A percentile compares a stretch with the other conserved stretches of the same genome.
Conservation (phyloP, 2,113 vertebrate species). For the Benitochromis conjunctus region DNA sequence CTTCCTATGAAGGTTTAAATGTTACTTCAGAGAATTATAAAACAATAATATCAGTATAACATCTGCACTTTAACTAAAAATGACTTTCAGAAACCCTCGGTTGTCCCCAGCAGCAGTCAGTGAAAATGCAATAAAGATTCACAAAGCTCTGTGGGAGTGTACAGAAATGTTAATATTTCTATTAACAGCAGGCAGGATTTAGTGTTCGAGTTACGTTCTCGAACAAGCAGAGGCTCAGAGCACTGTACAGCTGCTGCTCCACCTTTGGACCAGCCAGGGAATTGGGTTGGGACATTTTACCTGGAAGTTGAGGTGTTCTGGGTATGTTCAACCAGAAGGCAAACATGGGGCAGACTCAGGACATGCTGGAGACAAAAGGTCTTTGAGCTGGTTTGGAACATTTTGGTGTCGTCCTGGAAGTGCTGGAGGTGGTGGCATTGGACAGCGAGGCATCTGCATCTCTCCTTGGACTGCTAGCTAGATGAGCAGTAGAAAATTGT, state of each 20-base stretch:
- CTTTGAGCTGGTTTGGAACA: not conserved
- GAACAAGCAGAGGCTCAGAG: not conserved
- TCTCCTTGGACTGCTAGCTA: not conserved
- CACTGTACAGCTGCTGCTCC: not conserved
- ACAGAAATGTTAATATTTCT: not conserved
- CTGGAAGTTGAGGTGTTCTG: not conserved
- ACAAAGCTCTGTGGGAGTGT: not conserved
- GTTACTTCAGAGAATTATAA: not conserved
- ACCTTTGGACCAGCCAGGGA: no score
- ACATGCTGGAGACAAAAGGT: fast-evolving
- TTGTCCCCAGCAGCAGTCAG: not conserved
- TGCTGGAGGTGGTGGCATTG: not conserved
- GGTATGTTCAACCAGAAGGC: not conserved
- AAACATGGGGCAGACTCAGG: not conserved
- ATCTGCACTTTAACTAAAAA: not conserved
- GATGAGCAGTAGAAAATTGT: not conserved
- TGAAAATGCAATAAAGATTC: not conserved
- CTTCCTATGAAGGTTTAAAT: not conserved
- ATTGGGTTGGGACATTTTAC: fast-evolving
- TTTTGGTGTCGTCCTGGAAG: not conserved
- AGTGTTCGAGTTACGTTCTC: not conserved
- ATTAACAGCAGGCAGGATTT: not conserved
- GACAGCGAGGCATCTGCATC: fast-evolving
- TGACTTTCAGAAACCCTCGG: not conserved
- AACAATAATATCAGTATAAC: not conserved